phyloP scores from a whole-genome alignment of 2,888 invertebrate species.

The Ommatoiulus sabulosus region DNA sequence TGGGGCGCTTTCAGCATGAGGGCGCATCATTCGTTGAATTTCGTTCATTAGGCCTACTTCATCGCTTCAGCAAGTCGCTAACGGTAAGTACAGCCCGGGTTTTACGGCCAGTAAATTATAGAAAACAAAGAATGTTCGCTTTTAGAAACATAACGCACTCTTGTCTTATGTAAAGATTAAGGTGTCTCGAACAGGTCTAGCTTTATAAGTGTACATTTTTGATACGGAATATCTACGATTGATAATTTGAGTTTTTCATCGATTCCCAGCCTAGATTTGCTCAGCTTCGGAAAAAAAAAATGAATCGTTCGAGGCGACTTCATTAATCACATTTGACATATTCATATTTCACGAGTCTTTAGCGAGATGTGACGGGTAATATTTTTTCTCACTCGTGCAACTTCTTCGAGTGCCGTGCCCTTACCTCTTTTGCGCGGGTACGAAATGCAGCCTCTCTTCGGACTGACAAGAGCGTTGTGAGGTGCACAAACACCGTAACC shows the following conservation, averaged over 20 bases:
- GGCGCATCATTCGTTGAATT: no score
- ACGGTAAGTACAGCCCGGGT: no score
- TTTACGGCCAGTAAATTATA: no score
- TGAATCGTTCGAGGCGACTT: constrained; percentile 44
- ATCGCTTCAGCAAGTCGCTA: no score
- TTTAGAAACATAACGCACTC: no score
- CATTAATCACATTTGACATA: constrained; percentile 47
- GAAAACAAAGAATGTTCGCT: no score
- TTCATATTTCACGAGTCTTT: constrained; percentile 38
- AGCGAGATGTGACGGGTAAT: not conserved
- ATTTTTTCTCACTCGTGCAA: constrained; percentile 1
- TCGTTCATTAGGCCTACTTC: no score
- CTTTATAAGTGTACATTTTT: no score
- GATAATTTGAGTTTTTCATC: constrained; percentile 19
- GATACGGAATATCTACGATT: not conserved
- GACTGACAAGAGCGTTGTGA: not conserved
- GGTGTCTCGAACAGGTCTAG: no score
- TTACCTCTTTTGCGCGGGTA: not conserved
- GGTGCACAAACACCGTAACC: constrained; percentile 35
- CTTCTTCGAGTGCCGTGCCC: not conserved
- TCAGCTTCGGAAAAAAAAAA: not conserved
- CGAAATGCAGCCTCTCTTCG: not conserved
- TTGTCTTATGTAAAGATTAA: no score
- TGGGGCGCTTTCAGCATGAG: no score
- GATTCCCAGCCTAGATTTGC: not conserved